Evolutionary conservation across 1,140 invertebrate genomes (phyloP).

Genomic region (Melanaphis sacchari): DNA sequence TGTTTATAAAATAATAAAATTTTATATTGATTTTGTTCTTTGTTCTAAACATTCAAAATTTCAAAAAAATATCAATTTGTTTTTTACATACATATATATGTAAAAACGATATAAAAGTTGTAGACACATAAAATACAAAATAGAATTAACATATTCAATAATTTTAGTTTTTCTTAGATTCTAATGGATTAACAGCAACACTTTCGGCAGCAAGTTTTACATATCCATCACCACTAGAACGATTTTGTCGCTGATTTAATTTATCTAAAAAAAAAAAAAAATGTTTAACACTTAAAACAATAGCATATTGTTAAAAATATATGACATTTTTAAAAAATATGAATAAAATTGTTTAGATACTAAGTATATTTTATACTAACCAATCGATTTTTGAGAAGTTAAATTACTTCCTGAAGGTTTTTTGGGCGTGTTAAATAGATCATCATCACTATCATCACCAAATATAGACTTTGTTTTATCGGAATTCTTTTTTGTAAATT

Average conservation of each 20-base stretch:
- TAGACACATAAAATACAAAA: neutral
- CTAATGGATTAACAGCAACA: constrained; percentile 45
- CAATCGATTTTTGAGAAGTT: constrained; percentile 4
- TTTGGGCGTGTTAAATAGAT: constrained; percentile 4
- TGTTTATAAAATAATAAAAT: neutral
- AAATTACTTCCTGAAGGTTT: constrained; percentile 30
- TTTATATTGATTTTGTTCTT: neutral
- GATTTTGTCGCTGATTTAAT: constrained; percentile 13
- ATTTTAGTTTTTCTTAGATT: constrained; percentile 6
- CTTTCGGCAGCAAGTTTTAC: constrained; percentile 50
- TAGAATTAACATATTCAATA: neutral
- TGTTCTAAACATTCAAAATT: neutral
- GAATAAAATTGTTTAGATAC: neutral
- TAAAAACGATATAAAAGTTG: neutral
- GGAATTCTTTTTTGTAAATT: constrained; percentile 6
- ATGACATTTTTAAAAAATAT: neutral
- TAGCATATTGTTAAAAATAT: neutral
- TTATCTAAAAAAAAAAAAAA: constrained; percentile 28
- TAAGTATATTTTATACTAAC: constrained; percentile 21
- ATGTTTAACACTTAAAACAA: neutral
- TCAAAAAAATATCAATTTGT: neutral
- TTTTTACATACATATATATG: neutral
- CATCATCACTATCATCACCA: constrained; percentile 48
- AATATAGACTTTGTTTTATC: constrained; percentile 34
- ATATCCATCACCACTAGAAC: neutral